Percentiles rank a stretch among this genome's conserved stretches.
phyloP scores from a whole-genome alignment of 1,140 invertebrate species.

The honey bee (Apis mellifera) region DNA sequence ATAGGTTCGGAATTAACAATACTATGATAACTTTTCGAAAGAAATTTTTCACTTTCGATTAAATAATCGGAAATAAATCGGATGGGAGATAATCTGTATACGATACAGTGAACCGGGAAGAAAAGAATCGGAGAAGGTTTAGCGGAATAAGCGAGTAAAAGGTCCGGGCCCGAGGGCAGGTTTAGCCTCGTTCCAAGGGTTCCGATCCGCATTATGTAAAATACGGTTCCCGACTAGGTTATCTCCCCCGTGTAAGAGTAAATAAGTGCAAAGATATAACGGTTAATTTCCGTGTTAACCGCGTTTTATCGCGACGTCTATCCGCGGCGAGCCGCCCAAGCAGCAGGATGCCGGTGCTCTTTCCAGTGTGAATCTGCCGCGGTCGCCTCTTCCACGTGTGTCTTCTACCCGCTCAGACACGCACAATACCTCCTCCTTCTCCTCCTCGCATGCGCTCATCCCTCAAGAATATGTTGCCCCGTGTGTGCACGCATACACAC shows the following conservation, averaged over 20 bases:
- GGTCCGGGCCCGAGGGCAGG: background rate
- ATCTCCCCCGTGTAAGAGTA: constrained; percentile 69
- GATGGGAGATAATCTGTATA: background rate
- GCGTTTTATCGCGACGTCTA: constrained; percentile 78
- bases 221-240: constrained; percentile 52
- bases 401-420: background rate
- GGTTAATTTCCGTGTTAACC: constrained; percentile 80
- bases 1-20: too few relatives aligned
- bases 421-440: background rate
- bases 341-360: constrained; percentile 71
- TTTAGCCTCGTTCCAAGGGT: background rate
- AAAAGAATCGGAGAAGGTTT: constrained; percentile 29
- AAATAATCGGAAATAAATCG: too few relatives aligned
- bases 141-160: constrained; percentile 22
- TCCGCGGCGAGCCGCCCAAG: constrained; percentile 73
- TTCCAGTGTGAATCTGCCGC: constrained; percentile 62
- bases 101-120: background rate
- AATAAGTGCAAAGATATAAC: constrained; percentile 81
- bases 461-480: too few relatives aligned
- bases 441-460: too few relatives aligned
- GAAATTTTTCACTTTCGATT: too few relatives aligned
- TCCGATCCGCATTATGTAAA: constrained; percentile 58
- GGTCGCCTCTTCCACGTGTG: constrained; percentile 41
- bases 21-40: too few relatives aligned
- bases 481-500: constrained; percentile 9